phyloP scores from a whole-genome alignment of 2,113 vertebrate genomes.

The Hipposideros armiger region DNA sequence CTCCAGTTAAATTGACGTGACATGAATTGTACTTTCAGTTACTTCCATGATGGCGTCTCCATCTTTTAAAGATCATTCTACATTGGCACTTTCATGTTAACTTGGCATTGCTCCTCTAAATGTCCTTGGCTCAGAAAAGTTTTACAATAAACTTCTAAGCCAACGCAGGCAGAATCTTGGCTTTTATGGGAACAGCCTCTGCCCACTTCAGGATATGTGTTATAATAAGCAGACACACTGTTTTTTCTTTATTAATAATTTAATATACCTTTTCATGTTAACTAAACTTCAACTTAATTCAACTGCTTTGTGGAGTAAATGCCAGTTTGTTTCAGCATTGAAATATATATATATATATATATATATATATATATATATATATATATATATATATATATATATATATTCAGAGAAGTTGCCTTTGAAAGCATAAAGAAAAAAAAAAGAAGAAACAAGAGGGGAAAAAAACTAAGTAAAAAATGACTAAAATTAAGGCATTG shows the following conservation, averaged over 20 bases:
- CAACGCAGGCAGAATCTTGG: conserved; percentile 87
- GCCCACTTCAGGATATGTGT: conserved; percentile 78
- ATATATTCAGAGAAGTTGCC: neutral
- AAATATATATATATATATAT: no score
- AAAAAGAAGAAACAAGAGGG: neutral
- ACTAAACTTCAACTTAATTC: conserved; percentile 6
- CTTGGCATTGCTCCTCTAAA: conserved; percentile 85
- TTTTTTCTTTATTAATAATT: conserved; percentile 77
- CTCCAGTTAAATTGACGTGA: conserved; percentile 59
- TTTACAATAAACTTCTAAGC: conserved; percentile 87
- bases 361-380: no score
- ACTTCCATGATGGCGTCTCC: conserved; percentile 81
- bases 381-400: no score
- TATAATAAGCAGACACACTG: conserved; percentile 77
- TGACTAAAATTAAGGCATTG: neutral
- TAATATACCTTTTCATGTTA: conserved; percentile 57
- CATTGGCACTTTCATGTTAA: conserved; percentile 73
- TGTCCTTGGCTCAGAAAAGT: conserved; percentile 86
- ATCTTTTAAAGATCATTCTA: conserved; percentile 83
- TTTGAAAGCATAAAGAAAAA: neutral
- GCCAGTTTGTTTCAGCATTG: neutral
- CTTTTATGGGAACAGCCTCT: conserved; percentile 50
- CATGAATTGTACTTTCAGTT: conserved; percentile 63
- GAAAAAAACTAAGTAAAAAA: neutral
- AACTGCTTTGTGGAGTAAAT: conserved; percentile 15